Evolutionary conservation across 37 sponge, comb jelly and placozoan genomes (phyloP).

Genomic region (Beroe ovata): DNA sequence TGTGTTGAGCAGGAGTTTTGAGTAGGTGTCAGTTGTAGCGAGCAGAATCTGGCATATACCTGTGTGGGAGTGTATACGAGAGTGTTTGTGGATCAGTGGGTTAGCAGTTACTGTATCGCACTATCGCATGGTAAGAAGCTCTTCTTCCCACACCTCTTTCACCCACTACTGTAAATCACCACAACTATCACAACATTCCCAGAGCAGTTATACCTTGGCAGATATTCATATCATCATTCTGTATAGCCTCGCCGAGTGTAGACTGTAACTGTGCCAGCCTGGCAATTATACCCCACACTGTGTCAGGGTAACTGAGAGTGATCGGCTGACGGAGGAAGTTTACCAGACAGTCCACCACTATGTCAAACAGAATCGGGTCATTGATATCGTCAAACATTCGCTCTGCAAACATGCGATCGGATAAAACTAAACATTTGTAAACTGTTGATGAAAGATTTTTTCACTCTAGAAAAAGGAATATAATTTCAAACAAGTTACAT

Average conservation of each 20-base stretch:
- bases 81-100: too few species aligned
- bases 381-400: constrained; percentile 28
- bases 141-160: not conserved
- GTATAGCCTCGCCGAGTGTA: constrained; percentile 34
- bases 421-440: too few species aligned
- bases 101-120: too few species aligned
- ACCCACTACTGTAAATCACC: not conserved
- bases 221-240: constrained; percentile 47
- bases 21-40: constrained; percentile 42
- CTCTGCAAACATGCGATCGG: too few species aligned
- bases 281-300: constrained; percentile 23
- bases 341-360: constrained; percentile 43
- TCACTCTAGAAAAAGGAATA: too few species aligned
- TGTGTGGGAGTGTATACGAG: not conserved
- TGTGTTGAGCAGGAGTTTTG: constrained; percentile 48
- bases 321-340: constrained; percentile 64
- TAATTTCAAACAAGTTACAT: too few species aligned
- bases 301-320: constrained; percentile 26
- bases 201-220: constrained; percentile 1
- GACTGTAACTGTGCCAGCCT: constrained; percentile 41
- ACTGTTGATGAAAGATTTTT: too few species aligned
- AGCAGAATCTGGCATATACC: constrained; percentile 60
- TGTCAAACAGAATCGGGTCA: constrained; percentile 24
- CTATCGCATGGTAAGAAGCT: too few species aligned
- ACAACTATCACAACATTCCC: not conserved